Conservation (phyloP, 1,140 invertebrate species). For the Laodelphax striatellus region DNA sequence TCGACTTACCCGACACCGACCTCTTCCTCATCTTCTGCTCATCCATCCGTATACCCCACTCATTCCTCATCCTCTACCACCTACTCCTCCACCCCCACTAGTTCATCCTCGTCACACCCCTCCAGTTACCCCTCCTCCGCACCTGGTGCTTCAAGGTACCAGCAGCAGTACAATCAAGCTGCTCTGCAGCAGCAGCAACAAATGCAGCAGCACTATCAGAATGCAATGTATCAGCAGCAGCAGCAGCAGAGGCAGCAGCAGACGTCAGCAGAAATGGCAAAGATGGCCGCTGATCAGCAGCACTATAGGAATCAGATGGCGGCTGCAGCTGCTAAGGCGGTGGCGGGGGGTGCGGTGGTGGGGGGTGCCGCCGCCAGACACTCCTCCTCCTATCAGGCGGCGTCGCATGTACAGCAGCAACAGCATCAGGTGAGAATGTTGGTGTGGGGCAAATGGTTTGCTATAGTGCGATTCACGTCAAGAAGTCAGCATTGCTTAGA, state of each 20-base stretch:
- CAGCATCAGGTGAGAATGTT: not conserved
- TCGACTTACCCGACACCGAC: not conserved
- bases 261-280: slow-evolving; percentile 6
- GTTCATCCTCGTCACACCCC: too few species aligned
- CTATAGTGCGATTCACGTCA: too few species aligned
- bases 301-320: not conserved
- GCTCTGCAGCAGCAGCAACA: slow-evolving; percentile 6
- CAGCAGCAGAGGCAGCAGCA: slow-evolving; percentile 12
- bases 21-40: not conserved
- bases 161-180: not conserved
- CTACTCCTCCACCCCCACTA: too few species aligned
- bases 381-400: too few species aligned
- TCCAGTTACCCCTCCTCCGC: too few species aligned
- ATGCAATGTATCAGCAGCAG: slow-evolving; percentile 7
- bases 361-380: slow-evolving; percentile 21
- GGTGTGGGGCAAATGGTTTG: too few species aligned
- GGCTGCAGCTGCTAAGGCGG: not conserved
- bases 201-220: not conserved
- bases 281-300: slow-evolving; percentile 2
- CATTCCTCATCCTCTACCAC: too few species aligned
- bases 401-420: not conserved
- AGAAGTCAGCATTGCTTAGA: too few species aligned
- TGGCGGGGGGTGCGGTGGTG: slow-evolving; percentile 13
- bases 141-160: not conserved
- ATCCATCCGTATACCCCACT: too few species aligned